Conservation (phyloP, 2,113 vertebrate species). For the Gasterosteus aculeatus region DNA sequence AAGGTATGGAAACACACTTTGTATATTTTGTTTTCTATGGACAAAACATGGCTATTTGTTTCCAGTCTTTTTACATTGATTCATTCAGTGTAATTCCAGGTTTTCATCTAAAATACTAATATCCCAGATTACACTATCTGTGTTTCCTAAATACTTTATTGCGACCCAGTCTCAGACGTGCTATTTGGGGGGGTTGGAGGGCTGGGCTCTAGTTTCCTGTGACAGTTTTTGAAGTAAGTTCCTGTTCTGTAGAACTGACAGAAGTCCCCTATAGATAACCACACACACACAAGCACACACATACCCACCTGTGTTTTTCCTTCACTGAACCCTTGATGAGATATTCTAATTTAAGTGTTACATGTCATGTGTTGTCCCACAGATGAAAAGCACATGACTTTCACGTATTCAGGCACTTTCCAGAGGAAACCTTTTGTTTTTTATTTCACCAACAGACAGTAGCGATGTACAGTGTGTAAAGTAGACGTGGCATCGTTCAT, state of each 20-base stretch:
- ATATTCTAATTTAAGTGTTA: slow-evolving; percentile 49
- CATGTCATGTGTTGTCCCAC: too few relatives aligned
- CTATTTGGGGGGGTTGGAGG: slow-evolving; percentile 12
- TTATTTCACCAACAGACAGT: background rate
- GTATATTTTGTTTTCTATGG: background rate
- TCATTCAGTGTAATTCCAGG: background rate
- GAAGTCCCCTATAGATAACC: slow-evolving; percentile 57
- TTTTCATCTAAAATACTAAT: background rate
- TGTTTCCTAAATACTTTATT: background rate
- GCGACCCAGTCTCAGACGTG: slow-evolving; percentile 15
- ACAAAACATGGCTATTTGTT: background rate
- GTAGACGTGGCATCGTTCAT: background rate
- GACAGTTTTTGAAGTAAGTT: slow-evolving; percentile 67
- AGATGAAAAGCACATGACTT: slow-evolving; percentile 42
- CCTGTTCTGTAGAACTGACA: slow-evolving; percentile 72
- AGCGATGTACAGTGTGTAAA: background rate
- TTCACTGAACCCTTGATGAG: slow-evolving; percentile 57
- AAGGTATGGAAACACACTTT: background rate
- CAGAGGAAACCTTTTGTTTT: background rate
- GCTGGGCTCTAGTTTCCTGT: slow-evolving; percentile 60
- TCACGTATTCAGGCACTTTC: background rate
- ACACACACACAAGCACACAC: slow-evolving; percentile 11
- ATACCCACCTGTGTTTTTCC: slow-evolving; percentile 53
- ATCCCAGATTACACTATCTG: background rate
- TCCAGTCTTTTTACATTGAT: background rate